Evolutionary conservation across 2,797 vertebrate genomes (phyloP).

Genomic region (Gephyroberyx darwinii): DNA sequence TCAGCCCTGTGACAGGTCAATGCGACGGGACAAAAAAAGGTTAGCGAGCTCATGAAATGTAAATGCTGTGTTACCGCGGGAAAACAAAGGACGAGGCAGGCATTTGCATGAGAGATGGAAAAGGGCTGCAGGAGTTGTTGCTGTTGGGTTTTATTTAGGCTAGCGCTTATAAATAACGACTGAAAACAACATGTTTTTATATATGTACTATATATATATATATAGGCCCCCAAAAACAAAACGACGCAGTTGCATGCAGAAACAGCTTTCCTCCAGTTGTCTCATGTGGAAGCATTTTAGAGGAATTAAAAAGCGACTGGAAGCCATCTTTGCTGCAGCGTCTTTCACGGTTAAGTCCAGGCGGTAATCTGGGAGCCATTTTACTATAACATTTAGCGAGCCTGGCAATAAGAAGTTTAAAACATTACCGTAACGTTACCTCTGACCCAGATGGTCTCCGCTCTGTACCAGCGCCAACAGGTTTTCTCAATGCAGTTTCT

Average conservation of each 20-base stretch:
- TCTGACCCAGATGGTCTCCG: not conserved
- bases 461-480: not conserved
- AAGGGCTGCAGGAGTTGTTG: constrained; percentile 10
- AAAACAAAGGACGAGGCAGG: constrained; percentile 54
- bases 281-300: constrained; percentile 75
- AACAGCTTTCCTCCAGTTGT: constrained; percentile 24
- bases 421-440: constrained; percentile 9
- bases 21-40: constrained; percentile 50
- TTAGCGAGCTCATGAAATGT: constrained; percentile 76
- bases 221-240: constrained; percentile 27
- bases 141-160: constrained; percentile 22
- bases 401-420: constrained; percentile 20
- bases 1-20: constrained; percentile 67
- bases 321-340: constrained; percentile 68
- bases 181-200: constrained; percentile 7
- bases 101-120: constrained; percentile 67
- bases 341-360: constrained; percentile 28
- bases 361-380: constrained; percentile 36
- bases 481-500: not conserved
- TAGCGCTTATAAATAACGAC: constrained; percentile 45
- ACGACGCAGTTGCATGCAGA: constrained; percentile 30
- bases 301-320: constrained; percentile 73
- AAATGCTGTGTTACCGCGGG: constrained; percentile 63
- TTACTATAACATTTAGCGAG: constrained; percentile 30
- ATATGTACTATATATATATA: too few species aligned